Base-by-base conservation (phyloP, 2,888 invertebrate species). In the Notodonta dromedarius region DNA sequence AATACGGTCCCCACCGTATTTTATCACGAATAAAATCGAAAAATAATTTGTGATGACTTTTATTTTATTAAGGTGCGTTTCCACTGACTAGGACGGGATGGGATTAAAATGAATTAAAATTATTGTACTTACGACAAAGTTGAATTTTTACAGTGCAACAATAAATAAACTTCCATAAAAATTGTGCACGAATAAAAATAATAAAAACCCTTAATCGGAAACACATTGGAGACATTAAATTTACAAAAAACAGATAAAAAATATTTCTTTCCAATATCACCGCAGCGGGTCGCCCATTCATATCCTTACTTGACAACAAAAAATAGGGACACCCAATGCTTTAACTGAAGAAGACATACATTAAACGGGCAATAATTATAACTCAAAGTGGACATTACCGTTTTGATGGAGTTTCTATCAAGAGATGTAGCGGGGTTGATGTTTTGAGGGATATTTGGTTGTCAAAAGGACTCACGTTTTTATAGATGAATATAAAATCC, bases 311-410 rank as follows among this genome's bases (percentile, higher is more conserved):
- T 81, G 89, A 89, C 89, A 88, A 84, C 86, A 84, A 88, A 78
- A 89, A 87, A 90, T 88, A 88, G 82, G 91, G 88, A 91, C 91
- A 90, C 89, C 90, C 90, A 88, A 87, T 81, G 85, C 83, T 83
- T 83, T 85, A 85, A 86, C 85, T 88, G 88, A 91, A 91, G 89
- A 93, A 92, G 91, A 92, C 91, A 93, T 91, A 88, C 88, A 88
- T 93, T 92, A 90, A 85, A 83, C 71, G 66, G 74, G 85, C 84
- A 85, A 91, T 93, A 90, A 92, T 92, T 91, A 91, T 93, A 93
- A 91, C 88, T 93, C 93, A 93, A 89, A 83, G 84, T 83, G 87
- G 88, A 88, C 87, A 87, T 87, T 86, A 85, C 84, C 79, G 76
- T 77, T 82, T 84, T 71, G 63, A 62, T 14, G 51, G 16, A 70